Conservation (phyloP, 2,888 invertebrate genomes). For the Ernsta delagoae region DNA sequence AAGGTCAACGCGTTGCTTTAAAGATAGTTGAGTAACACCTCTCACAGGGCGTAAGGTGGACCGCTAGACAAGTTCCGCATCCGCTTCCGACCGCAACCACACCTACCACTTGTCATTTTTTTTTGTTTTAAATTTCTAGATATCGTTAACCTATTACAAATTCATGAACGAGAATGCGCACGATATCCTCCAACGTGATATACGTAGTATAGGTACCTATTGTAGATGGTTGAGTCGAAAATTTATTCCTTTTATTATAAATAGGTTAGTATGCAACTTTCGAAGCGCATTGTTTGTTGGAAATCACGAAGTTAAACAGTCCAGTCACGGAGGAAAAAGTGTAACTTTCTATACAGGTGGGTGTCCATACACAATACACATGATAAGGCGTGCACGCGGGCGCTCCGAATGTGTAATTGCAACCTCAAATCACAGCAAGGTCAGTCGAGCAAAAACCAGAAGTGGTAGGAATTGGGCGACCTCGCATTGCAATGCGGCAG, state of each 20-base stretch:
- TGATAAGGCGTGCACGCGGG: conserved; percentile 53
- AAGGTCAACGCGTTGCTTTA: conserved; percentile 69
- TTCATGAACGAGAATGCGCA: too few relatives aligned
- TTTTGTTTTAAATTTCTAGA: too few relatives aligned
- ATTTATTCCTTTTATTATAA: too few relatives aligned
- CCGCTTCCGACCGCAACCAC: conserved; percentile 69
- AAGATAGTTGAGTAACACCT: conserved; percentile 71
- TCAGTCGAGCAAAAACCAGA: conserved; percentile 71
- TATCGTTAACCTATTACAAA: too few relatives aligned
- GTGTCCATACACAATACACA: too few relatives aligned
- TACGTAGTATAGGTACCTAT: too few relatives aligned
- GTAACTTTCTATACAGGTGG: conserved; percentile 64
- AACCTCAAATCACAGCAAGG: conserved; percentile 72
- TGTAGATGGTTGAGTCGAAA: too few relatives aligned
- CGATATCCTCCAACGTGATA: too few relatives aligned
- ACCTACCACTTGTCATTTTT: background rate
- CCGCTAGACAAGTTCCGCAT: conserved; percentile 63
- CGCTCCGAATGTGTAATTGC: conserved; percentile 66
- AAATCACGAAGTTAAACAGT: too few relatives aligned
- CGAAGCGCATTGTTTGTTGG: too few relatives aligned
- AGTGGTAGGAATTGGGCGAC: conserved; percentile 70
- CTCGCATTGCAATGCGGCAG: conserved; percentile 66
- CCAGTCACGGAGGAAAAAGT: too few relatives aligned
- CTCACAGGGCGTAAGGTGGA: conserved; percentile 70
- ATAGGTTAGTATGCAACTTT: too few relatives aligned